These are phyloP conservation scores for Bothrops jararaca DNA, from an alignment of 2,113 vertebrate genomes.

Conservation along the genomic window DNA sequence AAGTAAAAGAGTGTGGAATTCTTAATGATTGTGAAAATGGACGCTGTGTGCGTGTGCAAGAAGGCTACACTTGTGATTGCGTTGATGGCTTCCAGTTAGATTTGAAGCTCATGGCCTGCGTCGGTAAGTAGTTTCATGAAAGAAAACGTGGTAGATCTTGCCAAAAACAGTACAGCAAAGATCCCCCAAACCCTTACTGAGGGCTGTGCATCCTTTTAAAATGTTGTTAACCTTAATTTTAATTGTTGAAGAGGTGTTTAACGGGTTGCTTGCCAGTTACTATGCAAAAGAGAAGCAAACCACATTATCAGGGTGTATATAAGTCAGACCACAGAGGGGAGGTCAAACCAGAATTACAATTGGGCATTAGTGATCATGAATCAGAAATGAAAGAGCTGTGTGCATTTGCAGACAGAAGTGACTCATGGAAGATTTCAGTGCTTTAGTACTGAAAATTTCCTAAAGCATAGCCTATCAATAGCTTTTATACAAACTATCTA, in stretches of 20 bases:
- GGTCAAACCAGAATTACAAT: background rate
- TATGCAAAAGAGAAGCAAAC: background rate
- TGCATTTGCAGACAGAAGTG: background rate
- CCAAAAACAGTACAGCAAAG: background rate
- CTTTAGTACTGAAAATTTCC: too few species aligned
- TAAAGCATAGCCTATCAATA: background rate
- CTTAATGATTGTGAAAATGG: conserved; percentile 93
- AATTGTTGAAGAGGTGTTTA: background rate
- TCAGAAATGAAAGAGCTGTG: background rate
- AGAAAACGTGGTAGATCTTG: too few species aligned
- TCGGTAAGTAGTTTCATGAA: conserved; percentile 67
- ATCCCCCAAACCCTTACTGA: background rate
- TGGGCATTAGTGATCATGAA: background rate
- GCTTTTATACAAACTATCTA: background rate
- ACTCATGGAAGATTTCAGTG: background rate
- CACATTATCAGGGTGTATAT: background rate
- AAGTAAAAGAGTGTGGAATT: conserved; percentile 88
- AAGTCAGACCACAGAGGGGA: background rate
- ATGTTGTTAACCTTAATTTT: background rate
- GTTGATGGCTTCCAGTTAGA: conserved; percentile 90
- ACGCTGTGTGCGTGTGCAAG: conserved; percentile 86
- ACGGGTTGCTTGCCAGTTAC: background rate
- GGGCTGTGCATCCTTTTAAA: background rate
- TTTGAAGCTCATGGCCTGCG: conserved; percentile 80
- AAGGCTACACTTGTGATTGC: conserved; percentile 95